phyloP scores from a whole-genome alignment of 53 echinoderm and acorn worm species.

The Paracentrotus lividus region DNA sequence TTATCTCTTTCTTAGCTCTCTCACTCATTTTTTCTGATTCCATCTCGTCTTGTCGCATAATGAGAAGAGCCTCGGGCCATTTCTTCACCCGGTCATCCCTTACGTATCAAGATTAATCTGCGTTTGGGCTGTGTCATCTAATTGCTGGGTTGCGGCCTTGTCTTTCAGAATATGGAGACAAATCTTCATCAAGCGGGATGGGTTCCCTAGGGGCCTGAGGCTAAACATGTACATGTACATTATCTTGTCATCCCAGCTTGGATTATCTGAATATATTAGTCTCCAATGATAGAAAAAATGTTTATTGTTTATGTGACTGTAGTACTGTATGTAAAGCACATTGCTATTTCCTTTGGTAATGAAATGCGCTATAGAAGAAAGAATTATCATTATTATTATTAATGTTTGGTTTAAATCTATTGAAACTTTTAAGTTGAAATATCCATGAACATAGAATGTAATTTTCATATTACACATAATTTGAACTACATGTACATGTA shows the following conservation, averaged over 20 bases:
- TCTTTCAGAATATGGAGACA: constrained; percentile 26
- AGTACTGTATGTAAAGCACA: no score
- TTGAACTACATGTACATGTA: no score
- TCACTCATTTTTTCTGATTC: no score
- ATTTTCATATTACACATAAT: no score
- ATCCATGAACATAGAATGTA: no score
- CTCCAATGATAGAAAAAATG: not conserved
- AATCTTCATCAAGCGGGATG: constrained; percentile 11
- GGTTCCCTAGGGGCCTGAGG: not conserved
- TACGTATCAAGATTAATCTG: constrained; percentile 29
- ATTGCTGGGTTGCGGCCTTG: constrained; percentile 25
- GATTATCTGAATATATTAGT: not conserved
- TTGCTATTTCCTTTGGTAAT: no score
- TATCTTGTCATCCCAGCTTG: not conserved
- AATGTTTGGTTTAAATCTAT: no score
- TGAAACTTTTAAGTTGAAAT: no score
- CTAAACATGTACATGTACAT: constrained; percentile 31
- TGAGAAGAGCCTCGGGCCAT: constrained; percentile 16
- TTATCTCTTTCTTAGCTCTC: constrained; percentile 17
- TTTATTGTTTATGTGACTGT: no score
- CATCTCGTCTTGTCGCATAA: constrained; percentile 12
- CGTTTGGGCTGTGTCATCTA: not conserved
- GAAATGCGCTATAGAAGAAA: no score
- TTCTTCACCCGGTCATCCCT: constrained; percentile 23
- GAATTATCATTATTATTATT: no score